Evolutionary conservation across 1,140 invertebrate species (phyloP), one percentile per base, ranked within the genome.

Genomic region (Listronotus bonariensis): DNA sequence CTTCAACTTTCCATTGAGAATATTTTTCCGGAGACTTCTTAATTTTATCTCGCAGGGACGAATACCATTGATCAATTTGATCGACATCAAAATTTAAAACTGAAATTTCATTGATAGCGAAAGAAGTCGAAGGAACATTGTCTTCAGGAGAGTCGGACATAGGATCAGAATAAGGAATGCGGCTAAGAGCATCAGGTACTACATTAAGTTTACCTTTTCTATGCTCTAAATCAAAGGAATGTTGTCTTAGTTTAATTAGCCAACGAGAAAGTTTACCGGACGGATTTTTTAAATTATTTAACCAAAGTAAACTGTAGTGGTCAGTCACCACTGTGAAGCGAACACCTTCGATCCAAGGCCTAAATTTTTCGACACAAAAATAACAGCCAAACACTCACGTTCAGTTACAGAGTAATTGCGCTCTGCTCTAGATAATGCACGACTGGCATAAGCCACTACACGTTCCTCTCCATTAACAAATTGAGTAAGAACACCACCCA

Each of bases 371-470:
- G 11, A 63, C 32, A n/a, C 3, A 53, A 20, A 57, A 3, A 69
- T 14, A 46, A 56, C 42, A 8, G 68, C 55, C n/a, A 68, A 36
- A 18, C 53, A 64, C 36, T 68, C 65, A 18, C 56, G 67, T 36
- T 66, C 64, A n/a, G 64, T 67, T 40, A 45, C 43, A 3, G 56
- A 26, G 17, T 52, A 69, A 34, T 69, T 69, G 7, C 55, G 15
- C 48, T 68, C 65, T 15, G 15, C 10, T 26, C 48, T 55, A 31
- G 51, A 74, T 14, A 86, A 58, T 1, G 75, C 76, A 60, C 80
- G 43, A 0, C 78, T 83, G 4, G 77, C 77, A 73, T 80, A 83
- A 6, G 76, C 77, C 20, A 84, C 77, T 3, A 81, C 80, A 65
- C 65, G 63, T 66, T 79, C 78, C 0, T 43, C 32, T 18, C 67